Conservation (phyloP, 1,140 invertebrate species). For the Heliconius himera region DNA sequence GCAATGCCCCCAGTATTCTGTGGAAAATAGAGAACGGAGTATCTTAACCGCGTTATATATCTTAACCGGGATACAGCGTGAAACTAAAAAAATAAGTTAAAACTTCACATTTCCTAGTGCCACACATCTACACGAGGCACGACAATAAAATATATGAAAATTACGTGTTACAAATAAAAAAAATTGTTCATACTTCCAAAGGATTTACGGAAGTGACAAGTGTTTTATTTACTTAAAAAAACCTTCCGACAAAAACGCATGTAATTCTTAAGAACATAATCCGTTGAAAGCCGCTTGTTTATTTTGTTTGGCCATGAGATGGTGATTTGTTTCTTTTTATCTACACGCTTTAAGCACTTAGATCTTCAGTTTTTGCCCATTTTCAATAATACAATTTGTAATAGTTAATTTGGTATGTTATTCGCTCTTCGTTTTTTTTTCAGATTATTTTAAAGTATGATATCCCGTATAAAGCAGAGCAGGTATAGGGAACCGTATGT, state of each 20-base stretch:
- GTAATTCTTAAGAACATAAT: constrained; percentile 73
- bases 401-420: too few relatives aligned
- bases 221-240: constrained; percentile 55
- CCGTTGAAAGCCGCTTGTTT: constrained; percentile 57
- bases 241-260: constrained; percentile 51
- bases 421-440: too few relatives aligned
- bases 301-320: constrained; percentile 48
- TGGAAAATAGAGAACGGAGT: too few relatives aligned
- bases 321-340: not conserved
- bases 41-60: too few relatives aligned
- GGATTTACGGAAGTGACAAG: constrained; percentile 41
- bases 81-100: not conserved
- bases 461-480: too few relatives aligned
- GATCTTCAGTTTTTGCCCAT: too few relatives aligned
- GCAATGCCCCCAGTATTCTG: too few relatives aligned
- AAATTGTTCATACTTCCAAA: constrained; percentile 16
- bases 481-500: too few relatives aligned
- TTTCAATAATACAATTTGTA: too few relatives aligned
- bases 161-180: constrained; percentile 1
- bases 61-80: not conserved
- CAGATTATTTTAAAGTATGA: too few relatives aligned
- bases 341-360: not conserved
- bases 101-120: too few relatives aligned
- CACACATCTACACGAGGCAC: not conserved
- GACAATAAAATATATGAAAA: not conserved